These are phyloP conservation scores for Philotrypesis tridentata DNA, from an alignment of 1,140 invertebrate genomes.

Conservation along the genomic window DNA sequence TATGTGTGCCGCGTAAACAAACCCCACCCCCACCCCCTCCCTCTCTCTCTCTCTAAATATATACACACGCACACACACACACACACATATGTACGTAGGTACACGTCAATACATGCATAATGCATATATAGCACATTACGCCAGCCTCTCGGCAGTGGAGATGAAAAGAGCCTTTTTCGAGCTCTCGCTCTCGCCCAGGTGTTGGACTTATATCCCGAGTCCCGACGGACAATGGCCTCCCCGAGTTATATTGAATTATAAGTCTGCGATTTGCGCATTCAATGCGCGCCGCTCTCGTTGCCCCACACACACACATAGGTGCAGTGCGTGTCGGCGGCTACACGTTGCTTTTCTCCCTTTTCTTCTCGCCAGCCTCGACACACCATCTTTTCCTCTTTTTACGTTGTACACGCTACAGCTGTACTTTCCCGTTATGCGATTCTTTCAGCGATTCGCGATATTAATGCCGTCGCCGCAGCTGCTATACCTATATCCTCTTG, in stretches of 20 bases:
- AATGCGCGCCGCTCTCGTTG: neutral
- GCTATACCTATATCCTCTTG: neutral
- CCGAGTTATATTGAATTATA: constrained; percentile 46
- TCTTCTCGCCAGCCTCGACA: neutral
- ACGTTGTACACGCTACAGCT: neutral
- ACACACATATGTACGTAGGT: no score
- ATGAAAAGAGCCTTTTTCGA: constrained; percentile 28
- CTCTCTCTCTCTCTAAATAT: no score
- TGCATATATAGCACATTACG: no score
- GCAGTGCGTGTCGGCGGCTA: neutral
- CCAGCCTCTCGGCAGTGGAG: neutral
- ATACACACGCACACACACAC: neutral
- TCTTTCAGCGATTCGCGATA: neutral
- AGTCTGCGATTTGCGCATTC: constrained; percentile 39
- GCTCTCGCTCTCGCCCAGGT: constrained; percentile 26
- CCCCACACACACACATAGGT: no score
- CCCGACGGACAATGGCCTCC: constrained; percentile 15
- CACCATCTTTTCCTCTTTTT: neutral
- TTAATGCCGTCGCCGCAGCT: neutral
- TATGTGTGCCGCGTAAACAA: neutral
- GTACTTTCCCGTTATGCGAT: constrained; percentile 11
- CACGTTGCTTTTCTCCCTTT: neutral
- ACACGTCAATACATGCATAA: no score
- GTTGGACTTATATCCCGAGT: constrained; percentile 28
- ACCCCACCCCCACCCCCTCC: no score